Base-by-base conservation (phyloP, 2,888 invertebrate genomes). In the Morpho achilles region DNA sequence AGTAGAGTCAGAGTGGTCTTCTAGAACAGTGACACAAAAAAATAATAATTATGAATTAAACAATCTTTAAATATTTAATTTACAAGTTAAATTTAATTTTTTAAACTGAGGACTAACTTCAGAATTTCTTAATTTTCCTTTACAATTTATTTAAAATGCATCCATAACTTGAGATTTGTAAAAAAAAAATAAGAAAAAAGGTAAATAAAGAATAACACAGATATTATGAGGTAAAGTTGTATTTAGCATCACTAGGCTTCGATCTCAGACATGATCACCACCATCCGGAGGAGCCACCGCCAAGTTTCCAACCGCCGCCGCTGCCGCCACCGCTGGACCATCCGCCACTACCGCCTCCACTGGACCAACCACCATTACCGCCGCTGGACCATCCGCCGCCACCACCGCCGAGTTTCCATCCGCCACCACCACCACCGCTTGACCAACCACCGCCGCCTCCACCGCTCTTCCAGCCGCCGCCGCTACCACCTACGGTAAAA, bases 211-310 rank as follows among this genome's bases (percentile, higher is more conserved):
- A 41, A 42, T 8, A 10, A 32, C 16, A 16, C 16, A 44, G 2
- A 9, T n/a, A n/a, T 46, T 69, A 62, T 65, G 74, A 79, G 77
- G 78, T 81, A 82, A 80, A 76, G 77, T 72, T 83, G 72, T 84
- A 83, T 72, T 75, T 68, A 60, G 68, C 74, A 73, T 78, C 74
- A 72, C 69, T 59, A 49, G 62, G 60, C 65, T 52, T 50, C 63
- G 66, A 46, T 22, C 22, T 46, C 41, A 53, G 46, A 39, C 32
- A 40, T 61, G 71, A 74, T 84, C 79, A 86, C 84, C 85, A 86
- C 86, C 86, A 84, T 68, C 85, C 83, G 58, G 80, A 79, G 45
- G 75, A 74, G 57, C 82, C 75, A 46, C 81, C 73, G 50, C 78
- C 75, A 58, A 57, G 50, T 10, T 63, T 59, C 59, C 66, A 67